These are phyloP conservation scores for Bicyclus anynana DNA, from an alignment of 1,140 invertebrate genomes.

Conservation along the genomic window DNA sequence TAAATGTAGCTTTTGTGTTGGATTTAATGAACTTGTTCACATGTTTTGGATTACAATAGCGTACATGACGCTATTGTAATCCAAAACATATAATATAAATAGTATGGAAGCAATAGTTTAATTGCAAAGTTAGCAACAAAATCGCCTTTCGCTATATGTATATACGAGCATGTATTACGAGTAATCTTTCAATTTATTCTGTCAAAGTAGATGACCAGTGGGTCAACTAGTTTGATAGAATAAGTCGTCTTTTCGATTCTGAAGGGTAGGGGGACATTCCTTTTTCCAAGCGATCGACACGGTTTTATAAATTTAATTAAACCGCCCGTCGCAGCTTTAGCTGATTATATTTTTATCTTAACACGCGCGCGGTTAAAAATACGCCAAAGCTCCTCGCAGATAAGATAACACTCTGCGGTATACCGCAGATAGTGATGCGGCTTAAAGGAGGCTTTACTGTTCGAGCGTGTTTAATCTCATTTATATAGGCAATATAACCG, in stretches of 20 bases:
- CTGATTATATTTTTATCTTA: constrained; percentile 47
- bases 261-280: neutral
- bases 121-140: no score
- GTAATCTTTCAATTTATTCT: no score
- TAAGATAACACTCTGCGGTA: constrained; percentile 23
- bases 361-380: constrained; percentile 27
- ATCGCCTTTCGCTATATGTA: no score
- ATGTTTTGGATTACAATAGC: no score
- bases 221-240: neutral
- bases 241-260: neutral
- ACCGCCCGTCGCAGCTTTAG: constrained; percentile 33
- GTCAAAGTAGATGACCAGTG: no score
- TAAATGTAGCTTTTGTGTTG: no score
- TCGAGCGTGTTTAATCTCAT: neutral
- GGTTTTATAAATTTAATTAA: constrained; percentile 56
- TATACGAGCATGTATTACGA: no score
- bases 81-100: no score
- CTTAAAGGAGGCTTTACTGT: neutral
- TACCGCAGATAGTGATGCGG: constrained; percentile 11
- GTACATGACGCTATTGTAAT: no score
- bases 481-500: neutral
- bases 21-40: no score
- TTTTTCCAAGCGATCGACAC: neutral
- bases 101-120: no score
- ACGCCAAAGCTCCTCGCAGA: constrained; percentile 18